Conservation (phyloP, 2,113 vertebrate species). For the Zeus faber region DNA sequence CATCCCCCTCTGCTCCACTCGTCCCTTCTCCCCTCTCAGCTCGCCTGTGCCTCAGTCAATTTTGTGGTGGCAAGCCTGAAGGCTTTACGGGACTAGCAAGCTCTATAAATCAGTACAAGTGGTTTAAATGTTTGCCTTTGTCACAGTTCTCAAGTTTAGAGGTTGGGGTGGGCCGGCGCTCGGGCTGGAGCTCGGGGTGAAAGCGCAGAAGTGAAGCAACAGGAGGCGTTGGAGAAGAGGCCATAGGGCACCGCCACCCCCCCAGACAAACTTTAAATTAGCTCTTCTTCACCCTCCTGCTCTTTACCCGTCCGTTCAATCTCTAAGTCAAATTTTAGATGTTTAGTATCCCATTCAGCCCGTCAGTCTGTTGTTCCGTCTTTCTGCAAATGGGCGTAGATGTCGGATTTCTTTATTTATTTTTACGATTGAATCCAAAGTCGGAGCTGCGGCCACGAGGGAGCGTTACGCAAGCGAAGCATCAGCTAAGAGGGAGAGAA, state of each 20-base stretch:
- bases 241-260: constrained; percentile 31
- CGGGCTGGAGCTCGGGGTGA: constrained; percentile 1
- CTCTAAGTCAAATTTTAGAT: no score
- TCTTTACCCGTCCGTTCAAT: constrained; percentile 5
- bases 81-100: constrained; percentile 58
- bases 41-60: constrained; percentile 25
- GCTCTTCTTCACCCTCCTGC: neutral
- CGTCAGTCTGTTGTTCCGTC: neutral
- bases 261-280: constrained; percentile 30
- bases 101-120: constrained; percentile 66
- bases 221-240: constrained; percentile 34
- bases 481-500: no score
- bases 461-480: neutral
- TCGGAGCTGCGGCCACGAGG: neutral
- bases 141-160: constrained; percentile 70
- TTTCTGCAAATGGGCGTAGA: neutral
- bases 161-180: neutral
- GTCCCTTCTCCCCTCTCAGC: constrained; percentile 14
- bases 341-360: no score
- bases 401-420: neutral
- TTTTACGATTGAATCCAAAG: neutral
- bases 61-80: constrained; percentile 41
- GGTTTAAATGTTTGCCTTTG: constrained; percentile 68
- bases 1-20: neutral
- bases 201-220: constrained; percentile 49